A percentile compares a stretch with the other conserved stretches of the same genome.
phyloP scores from a whole-genome alignment of 2,797 vertebrate species.

The Spea hammondii region DNA sequence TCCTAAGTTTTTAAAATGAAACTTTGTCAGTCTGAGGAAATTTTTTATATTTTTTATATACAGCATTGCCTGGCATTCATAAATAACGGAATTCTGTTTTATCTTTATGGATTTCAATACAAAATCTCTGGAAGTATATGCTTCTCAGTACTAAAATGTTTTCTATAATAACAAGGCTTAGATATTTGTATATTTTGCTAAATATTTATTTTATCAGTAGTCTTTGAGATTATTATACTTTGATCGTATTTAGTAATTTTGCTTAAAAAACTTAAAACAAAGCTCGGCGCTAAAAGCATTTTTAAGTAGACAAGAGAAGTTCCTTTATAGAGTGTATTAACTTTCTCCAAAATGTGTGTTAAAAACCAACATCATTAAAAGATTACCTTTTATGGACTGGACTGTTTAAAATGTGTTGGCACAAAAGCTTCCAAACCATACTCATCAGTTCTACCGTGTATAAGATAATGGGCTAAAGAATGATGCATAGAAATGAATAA shows the following conservation, averaged over 20 bases:
- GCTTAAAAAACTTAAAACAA: constrained; percentile 14
- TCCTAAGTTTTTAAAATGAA: no score
- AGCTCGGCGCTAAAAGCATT: not conserved
- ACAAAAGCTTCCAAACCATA: no score
- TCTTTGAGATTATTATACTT: constrained; percentile 32
- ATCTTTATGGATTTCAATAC: constrained; percentile 2
- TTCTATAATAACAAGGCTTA: constrained; percentile 29
- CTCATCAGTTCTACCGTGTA: no score
- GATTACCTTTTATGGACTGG: constrained; percentile 38
- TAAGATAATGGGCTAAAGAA: no score
- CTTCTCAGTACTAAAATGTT: constrained; percentile 20
- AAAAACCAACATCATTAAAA: constrained; percentile 11
- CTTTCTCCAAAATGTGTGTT: constrained; percentile 5
- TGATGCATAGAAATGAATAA: no score
- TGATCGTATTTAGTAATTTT: constrained; percentile 36
- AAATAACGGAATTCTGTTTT: not conserved
- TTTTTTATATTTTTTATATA: not conserved
- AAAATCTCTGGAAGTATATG: not conserved
- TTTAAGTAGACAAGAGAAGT: constrained; percentile 3
- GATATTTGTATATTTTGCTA: constrained; percentile 34
- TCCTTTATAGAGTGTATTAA: constrained; percentile 10
- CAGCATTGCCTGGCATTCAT: not conserved
- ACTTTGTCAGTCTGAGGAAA: no score
- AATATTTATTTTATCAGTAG: constrained; percentile 45
- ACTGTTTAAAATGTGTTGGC: not conserved